Conservation (phyloP, 2,888 invertebrate genomes). For the Pristionchus fissidentatus region DNA sequence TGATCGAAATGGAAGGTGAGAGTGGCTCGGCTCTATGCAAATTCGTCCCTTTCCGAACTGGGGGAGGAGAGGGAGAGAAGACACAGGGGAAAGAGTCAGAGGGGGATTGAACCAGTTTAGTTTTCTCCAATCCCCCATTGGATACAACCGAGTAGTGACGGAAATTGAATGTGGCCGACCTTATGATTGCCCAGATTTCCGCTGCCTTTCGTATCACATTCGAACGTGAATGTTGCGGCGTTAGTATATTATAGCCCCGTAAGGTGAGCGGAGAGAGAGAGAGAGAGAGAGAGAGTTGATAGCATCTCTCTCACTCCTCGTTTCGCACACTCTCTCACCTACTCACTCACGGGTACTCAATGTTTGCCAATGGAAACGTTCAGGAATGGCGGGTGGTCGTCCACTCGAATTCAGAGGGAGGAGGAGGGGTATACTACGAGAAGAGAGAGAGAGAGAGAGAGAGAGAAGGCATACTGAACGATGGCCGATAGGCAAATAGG, state of each 20-base stretch:
- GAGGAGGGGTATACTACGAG: background rate
- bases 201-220: background rate
- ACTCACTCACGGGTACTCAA: conserved; percentile 3
- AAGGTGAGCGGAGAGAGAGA: background rate
- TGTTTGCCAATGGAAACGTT: conserved; percentile 44
- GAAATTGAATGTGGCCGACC: background rate
- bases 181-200: no score
- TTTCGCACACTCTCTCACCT: conserved; percentile 7
- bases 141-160: background rate
- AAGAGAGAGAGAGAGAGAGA: conserved; percentile 13
- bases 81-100: conserved; percentile 13
- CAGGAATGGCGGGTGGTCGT: conserved; percentile 25
- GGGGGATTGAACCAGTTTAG: conserved; percentile 33
- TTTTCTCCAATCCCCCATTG: background rate
- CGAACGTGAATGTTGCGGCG: background rate
- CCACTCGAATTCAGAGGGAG: conserved; percentile 40
- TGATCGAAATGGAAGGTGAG: conserved; percentile 49
- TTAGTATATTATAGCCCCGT: no score
- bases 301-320: background rate
- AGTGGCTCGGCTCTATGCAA: conserved; percentile 28
- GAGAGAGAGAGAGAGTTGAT: background rate
- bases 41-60: conserved; percentile 15
- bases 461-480: conserved; percentile 42
- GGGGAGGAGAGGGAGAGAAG: conserved; percentile 1
- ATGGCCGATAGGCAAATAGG: conserved; percentile 37